phyloP scores from a whole-genome alignment of 2,113 vertebrate species.

The Siniperca chuatsi region DNA sequence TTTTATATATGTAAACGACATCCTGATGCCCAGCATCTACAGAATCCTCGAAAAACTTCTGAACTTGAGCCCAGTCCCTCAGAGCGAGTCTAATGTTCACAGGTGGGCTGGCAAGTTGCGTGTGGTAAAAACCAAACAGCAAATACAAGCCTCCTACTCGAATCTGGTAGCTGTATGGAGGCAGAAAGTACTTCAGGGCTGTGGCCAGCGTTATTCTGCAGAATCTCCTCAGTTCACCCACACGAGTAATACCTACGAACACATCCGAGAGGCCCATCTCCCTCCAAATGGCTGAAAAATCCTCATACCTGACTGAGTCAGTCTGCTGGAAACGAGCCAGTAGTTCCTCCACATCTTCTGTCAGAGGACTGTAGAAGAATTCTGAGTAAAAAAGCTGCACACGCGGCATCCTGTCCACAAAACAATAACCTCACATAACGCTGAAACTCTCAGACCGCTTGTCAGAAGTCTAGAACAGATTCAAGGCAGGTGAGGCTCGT shows the following conservation, averaged over 20 bases:
- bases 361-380: slow-evolving; percentile 76
- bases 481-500: slow-evolving; percentile 8
- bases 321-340: slow-evolving; percentile 89
- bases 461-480: background rate
- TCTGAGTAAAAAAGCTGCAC: background rate
- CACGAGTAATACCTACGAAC: slow-evolving; percentile 79
- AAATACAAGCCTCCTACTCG: slow-evolving; percentile 93
- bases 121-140: slow-evolving; percentile 90
- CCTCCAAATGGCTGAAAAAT: slow-evolving; percentile 90
- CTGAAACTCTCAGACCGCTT: too few species aligned
- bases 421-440: fast-evolving
- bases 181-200: slow-evolving; percentile 89
- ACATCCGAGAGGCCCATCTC: slow-evolving; percentile 88
- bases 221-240: slow-evolving; percentile 86
- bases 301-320: slow-evolving; percentile 89
- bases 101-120: slow-evolving; percentile 88
- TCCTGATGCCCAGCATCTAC: slow-evolving; percentile 88
- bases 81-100: slow-evolving; percentile 90
- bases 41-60: slow-evolving; percentile 87
- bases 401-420: slow-evolving; percentile 41
- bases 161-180: slow-evolving; percentile 93
- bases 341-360: slow-evolving; percentile 89
- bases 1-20: slow-evolving; percentile 87
- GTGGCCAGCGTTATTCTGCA: slow-evolving; percentile 84
- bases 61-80: slow-evolving; percentile 89